Evolutionary conservation across 2,888 invertebrate genomes (phyloP), one percentile per base, ranked within the genome.

Genomic region (Thera obeliscata): DNA sequence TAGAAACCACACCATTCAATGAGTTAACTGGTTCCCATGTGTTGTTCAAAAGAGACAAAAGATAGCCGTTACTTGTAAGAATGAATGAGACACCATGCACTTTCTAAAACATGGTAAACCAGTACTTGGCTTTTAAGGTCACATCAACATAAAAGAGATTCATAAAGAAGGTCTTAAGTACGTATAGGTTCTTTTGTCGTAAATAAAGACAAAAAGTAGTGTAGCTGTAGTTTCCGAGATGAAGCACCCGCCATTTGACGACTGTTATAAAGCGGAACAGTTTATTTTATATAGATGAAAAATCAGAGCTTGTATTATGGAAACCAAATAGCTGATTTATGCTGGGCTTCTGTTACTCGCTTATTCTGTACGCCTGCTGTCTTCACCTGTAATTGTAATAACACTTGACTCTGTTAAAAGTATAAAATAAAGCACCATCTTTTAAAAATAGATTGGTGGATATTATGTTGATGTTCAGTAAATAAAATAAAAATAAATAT

Each of bases 71-170:
- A 5, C 43, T 9, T n/a, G 5, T 12, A 56, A n/a, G 82, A 68
- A 77, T 11, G 82, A 87, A 64, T 49, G 83, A 81, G 89, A 84
- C 63, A 67, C 73, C 35, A 12, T 65, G 57, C 66, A 91, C 93
- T 93, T 93, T 93, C 93, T 93, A 92, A 91, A 88, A 84, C 80
- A 80, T 80, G 78, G 76, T 76, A 76, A 83, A 79, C 81, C 74
- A 71, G 79, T 81, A 76, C 77, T 76, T 67, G 77, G 80, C 83
- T 87, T 89, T 88, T 91, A 91, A 89, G 93, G 93, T 92, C 92
- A 91, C 87, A 91, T 91, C 89, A 83, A 73, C 76, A 78, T 79
- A 76, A 61, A 60, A 50, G 46, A 66, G 66, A 50, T 49, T 55
- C 57, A 52, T 49, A 1, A 38, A 59, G 66, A 48, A 59, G 56